Percentiles rank a stretch among this genome's conserved stretches.
Conservation (phyloP, 2,113 vertebrate genomes). For the Tragelaphus scriptus region DNA sequence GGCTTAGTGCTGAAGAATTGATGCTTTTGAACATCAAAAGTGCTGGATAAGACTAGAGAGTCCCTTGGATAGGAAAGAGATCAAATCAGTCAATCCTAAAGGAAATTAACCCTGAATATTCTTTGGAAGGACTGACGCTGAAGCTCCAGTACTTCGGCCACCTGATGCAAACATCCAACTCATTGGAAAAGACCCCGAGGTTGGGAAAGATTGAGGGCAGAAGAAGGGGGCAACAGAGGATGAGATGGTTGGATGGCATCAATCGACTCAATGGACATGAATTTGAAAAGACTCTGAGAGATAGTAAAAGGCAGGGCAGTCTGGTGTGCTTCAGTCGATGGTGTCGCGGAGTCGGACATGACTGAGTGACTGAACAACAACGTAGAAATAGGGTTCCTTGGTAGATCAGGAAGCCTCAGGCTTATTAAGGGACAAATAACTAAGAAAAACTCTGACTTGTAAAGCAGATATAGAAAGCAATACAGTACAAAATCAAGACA, state of each 20-base stretch:
- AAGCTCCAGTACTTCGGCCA: neutral
- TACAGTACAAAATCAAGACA: neutral
- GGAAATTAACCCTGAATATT: neutral
- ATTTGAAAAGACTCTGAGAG: neutral
- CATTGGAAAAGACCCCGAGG: neutral
- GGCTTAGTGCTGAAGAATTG: neutral
- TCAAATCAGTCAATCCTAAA: neutral
- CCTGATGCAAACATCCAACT: neutral
- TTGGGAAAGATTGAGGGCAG: neutral
- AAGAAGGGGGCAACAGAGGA: neutral
- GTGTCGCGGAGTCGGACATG: accelerated
- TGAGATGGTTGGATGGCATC: neutral
- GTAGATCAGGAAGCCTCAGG: neutral
- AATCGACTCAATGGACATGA: neutral
- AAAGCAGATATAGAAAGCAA: neutral
- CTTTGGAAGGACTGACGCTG: neutral
- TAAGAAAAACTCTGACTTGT: neutral
- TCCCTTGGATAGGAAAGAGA: neutral
- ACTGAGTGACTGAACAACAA: neutral
- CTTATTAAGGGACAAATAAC: neutral
- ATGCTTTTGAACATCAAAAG: neutral
- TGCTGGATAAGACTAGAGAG: neutral
- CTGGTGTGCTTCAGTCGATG: neutral
- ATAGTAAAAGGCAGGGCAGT: neutral
- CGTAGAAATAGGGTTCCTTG: neutral